phyloP scores from a whole-genome alignment of 2,888 invertebrate species.

The Galerucella nymphaeae region DNA sequence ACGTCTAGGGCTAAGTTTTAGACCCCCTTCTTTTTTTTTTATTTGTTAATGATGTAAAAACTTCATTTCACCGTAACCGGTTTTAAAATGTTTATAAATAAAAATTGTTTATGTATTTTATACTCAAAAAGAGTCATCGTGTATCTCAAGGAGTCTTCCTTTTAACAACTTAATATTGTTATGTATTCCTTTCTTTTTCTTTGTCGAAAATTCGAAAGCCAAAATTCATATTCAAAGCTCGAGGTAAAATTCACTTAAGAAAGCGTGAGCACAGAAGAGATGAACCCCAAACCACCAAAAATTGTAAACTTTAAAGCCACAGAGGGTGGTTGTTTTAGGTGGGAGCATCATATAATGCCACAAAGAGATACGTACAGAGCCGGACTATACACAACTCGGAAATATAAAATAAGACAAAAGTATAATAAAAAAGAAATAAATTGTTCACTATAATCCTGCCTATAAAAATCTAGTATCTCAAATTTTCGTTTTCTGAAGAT shows the following conservation, averaged over 20 bases:
- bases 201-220: conserved; percentile 3
- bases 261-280: conserved; percentile 39
- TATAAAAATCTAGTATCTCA: too few species aligned
- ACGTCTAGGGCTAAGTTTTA: too few species aligned
- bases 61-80: too few species aligned
- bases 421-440: not conserved
- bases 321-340: conserved; percentile 35
- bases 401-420: not conserved
- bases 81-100: too few species aligned
- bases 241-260: conserved; percentile 48
- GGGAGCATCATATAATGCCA: conserved; percentile 9
- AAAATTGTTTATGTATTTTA: too few species aligned
- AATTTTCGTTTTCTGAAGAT: too few species aligned
- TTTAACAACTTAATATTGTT: not conserved
- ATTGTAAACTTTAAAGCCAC: conserved; percentile 43
- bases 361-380: not conserved
- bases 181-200: not conserved
- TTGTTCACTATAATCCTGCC: not conserved
- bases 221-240: conserved; percentile 41
- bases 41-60: too few species aligned
- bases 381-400: not conserved
- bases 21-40: too few species aligned
- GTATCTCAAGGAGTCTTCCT: not conserved
- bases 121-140: too few species aligned
- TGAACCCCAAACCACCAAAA: conserved; percentile 40